Conservation (phyloP, 2,888 invertebrate genomes). For the Tuberolachnus salignus region DNA sequence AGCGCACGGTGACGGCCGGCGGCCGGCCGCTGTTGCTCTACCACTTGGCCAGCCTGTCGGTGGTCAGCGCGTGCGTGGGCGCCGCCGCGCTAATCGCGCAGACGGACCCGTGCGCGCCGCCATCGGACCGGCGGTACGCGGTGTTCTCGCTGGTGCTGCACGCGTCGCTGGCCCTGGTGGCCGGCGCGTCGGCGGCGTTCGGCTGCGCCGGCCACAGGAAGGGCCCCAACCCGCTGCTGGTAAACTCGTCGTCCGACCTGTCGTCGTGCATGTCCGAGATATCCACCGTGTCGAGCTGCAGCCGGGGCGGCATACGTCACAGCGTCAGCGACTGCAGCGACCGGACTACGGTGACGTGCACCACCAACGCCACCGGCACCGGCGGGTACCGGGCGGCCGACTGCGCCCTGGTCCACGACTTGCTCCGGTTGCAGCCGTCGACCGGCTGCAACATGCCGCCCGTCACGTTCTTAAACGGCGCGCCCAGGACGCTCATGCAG, state of each 20-base stretch:
- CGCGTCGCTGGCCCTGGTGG: slow-evolving; percentile 64
- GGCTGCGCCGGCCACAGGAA: slow-evolving; percentile 52
- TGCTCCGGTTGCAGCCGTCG: slow-evolving; percentile 50
- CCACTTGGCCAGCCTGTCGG: slow-evolving; percentile 66
- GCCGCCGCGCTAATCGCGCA: slow-evolving; percentile 66
- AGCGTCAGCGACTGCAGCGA: slow-evolving; percentile 58
- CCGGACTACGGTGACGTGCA: slow-evolving; percentile 28
- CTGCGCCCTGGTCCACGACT: slow-evolving; percentile 57
- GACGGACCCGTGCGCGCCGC: slow-evolving; percentile 63
- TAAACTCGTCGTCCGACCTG: slow-evolving; percentile 60
- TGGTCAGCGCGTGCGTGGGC: slow-evolving; percentile 66
- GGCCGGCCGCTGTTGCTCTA: slow-evolving; percentile 63
- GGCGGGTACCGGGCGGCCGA: slow-evolving; percentile 10
- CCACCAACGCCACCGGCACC: slow-evolving; percentile 10
- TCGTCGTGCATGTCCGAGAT: slow-evolving; percentile 60
- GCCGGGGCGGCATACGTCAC: slow-evolving; percentile 54
- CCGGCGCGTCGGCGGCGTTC: slow-evolving; percentile 61
- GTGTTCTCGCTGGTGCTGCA: slow-evolving; percentile 66
- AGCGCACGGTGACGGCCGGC: slow-evolving; percentile 34
- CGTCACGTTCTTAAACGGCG: slow-evolving; percentile 58
- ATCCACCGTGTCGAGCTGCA: slow-evolving; percentile 59
- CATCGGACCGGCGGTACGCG: slow-evolving; percentile 65
- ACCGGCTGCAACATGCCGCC: slow-evolving; percentile 48
- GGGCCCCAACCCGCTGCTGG: slow-evolving; percentile 57
- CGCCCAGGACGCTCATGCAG: slow-evolving; percentile 51